phyloP scores from a whole-genome alignment of 2,797 vertebrate genomes.

The Gallinago stenura region DNA sequence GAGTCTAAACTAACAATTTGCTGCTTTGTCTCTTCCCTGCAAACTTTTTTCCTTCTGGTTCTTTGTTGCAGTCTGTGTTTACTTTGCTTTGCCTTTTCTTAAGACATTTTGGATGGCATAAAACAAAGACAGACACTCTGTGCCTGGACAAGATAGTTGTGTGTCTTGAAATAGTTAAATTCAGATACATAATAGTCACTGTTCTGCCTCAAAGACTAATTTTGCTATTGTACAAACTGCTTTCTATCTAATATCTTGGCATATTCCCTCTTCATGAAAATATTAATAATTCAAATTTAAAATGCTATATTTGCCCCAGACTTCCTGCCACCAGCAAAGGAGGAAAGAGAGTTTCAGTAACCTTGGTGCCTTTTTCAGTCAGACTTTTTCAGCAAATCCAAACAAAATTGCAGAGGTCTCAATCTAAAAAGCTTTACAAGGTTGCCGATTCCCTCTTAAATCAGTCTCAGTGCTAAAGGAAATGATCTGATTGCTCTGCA shows the following conservation, averaged over 20 bases:
- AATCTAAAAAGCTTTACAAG: not conserved
- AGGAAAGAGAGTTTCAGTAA: not conserved
- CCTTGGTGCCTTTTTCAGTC: not conserved
- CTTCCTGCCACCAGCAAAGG: not conserved
- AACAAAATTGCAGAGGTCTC: not conserved
- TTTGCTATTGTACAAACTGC: not conserved
- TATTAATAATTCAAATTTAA: not conserved
- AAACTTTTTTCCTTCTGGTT: not conserved
- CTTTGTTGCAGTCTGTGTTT: not conserved
- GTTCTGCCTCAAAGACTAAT: not conserved
- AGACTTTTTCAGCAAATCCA: not conserved
- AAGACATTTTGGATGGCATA: not conserved
- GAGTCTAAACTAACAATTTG: not conserved
- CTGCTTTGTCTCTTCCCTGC: not conserved
- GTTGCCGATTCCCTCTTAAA: not conserved
- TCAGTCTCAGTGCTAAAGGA: not conserved
- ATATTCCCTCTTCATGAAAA: not conserved
- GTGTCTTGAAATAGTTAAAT: not conserved
- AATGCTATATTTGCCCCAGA: not conserved
- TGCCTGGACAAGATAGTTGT: not conserved
- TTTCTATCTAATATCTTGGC: not conserved
- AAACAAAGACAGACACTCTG: not conserved
- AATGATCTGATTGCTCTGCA: not conserved
- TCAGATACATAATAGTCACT: not conserved
- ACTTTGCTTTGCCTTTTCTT: not conserved